Base-by-base conservation (phyloP, 2,113 vertebrate genomes). In the Serinus canaria region DNA sequence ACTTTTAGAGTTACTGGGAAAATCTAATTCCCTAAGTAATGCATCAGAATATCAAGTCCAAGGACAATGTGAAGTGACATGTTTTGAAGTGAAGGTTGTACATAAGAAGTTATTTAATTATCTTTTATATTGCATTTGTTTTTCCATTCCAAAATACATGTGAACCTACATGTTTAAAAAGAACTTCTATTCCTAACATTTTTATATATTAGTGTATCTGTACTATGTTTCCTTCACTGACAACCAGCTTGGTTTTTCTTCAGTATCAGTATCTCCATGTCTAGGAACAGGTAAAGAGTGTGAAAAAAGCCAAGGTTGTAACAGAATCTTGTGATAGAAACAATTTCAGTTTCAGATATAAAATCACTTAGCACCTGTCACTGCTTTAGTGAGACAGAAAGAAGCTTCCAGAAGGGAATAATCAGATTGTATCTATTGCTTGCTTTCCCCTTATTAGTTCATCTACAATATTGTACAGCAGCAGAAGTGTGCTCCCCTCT, bases 1-100 rank as follows among this genome's bases (percentile, higher is more conserved):
- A 73, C 24, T 73, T 85, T 44, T 43, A 50, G 39, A 88, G 27
- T 92, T 69, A 79, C 41, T 37, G 46, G 64, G 75, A 58, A 82
- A 88, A 83, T 84, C 53, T 82, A 44, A 23, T 58, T 86, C 62
- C 53, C 89, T 94, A 79, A 90, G 91, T 92, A 94, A 92, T 95
- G 18, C 46, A 90, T 94, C 22, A 55, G 66, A 80, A 78, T 44
- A 84, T 73, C 15, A 88, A 74, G 18, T 84, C 66, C 53, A 81
- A 90, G 85, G 75, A n/a, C 75, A 82, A 13, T 81, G 19, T 75
- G n/a, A 92, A 92, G 30, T 52, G 77, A 33, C 35, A 52, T 1
- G 2, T 70, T 85, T 75, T 78, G 72, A 91, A 90, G 30, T 87
- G 84, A 87, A 46, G 73, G 27, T n/a, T 90, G 20, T 52, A 59